phyloP scores from a whole-genome alignment of 1,140 invertebrate genomes.

The Bombus terrestris region DNA sequence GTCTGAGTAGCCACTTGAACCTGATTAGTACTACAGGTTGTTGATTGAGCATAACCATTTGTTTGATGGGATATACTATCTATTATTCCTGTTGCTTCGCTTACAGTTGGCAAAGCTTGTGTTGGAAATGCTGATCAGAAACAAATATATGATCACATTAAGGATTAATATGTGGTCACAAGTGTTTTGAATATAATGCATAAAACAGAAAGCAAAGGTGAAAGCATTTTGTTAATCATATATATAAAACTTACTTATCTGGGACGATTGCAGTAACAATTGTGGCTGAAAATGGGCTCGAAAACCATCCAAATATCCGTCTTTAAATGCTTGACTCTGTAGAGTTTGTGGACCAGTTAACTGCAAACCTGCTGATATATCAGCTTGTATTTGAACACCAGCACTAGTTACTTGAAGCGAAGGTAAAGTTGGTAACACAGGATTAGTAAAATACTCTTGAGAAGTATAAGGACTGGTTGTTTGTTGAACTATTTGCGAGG shows the following conservation, averaged over 20 bases:
- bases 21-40: conserved; percentile 78
- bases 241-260: conserved; percentile 72
- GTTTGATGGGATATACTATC: conserved; percentile 71
- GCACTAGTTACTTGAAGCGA: conserved; percentile 73
- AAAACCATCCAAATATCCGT: conserved; percentile 80
- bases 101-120: conserved; percentile 72
- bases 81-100: conserved; percentile 60
- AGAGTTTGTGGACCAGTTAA: conserved; percentile 69
- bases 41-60: conserved; percentile 69
- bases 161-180: background rate
- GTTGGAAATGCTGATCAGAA: conserved; percentile 72
- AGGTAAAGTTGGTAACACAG: conserved; percentile 78
- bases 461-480: conserved; percentile 64
- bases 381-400: conserved; percentile 76
- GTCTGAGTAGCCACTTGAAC: conserved; percentile 86
- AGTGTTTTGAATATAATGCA: background rate
- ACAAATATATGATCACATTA: background rate
- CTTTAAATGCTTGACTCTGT: conserved; percentile 70
- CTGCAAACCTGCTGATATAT: conserved; percentile 72
- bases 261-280: conserved; percentile 75
- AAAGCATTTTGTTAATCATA: background rate
- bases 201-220: background rate
- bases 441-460: conserved; percentile 83
- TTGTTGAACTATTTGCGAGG: conserved; percentile 71
- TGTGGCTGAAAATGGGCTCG: conserved; percentile 70